These are phyloP conservation scores for Progne subis DNA, from an alignment of 2,113 vertebrate species.

Conservation along the genomic window DNA sequence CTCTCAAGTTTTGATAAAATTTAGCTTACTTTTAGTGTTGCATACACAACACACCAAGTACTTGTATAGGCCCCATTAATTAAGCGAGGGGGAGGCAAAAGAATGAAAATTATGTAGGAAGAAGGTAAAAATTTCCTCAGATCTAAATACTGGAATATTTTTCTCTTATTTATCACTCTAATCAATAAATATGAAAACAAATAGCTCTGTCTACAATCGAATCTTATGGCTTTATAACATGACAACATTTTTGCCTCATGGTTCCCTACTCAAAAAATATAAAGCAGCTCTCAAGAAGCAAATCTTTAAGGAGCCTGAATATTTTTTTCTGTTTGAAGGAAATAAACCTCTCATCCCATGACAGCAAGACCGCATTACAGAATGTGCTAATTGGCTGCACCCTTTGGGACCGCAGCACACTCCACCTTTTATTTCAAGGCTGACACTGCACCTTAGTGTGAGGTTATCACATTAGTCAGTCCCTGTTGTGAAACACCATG, in stretches of 20 bases:
- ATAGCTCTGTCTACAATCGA: not conserved
- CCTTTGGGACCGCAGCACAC: not conserved
- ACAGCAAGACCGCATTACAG: not conserved
- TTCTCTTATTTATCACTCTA: not conserved
- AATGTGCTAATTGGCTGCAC: not conserved
- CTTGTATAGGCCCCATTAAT: not conserved
- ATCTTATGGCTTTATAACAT: not conserved
- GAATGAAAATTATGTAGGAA: not conserved
- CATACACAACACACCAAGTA: not conserved
- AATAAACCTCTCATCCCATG: not conserved
- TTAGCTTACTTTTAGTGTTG: not conserved
- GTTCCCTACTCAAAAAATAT: not conserved
- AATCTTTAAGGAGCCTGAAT: not conserved
- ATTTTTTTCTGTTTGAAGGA: not conserved
- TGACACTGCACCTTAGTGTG: not conserved
- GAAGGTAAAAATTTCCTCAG: not conserved
- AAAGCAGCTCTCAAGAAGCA: not conserved
- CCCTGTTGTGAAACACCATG: not conserved
- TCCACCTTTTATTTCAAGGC: conserved; percentile 2
- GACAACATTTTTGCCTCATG: not conserved
- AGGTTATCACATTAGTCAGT: conserved; percentile 15
- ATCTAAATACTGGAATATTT: not conserved
- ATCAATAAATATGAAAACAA: not conserved
- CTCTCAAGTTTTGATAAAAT: not conserved
- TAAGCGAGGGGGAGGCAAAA: not conserved